phyloP scores from a whole-genome alignment of 2,888 invertebrate genomes.

The Lasioglossum pauxillum region DNA sequence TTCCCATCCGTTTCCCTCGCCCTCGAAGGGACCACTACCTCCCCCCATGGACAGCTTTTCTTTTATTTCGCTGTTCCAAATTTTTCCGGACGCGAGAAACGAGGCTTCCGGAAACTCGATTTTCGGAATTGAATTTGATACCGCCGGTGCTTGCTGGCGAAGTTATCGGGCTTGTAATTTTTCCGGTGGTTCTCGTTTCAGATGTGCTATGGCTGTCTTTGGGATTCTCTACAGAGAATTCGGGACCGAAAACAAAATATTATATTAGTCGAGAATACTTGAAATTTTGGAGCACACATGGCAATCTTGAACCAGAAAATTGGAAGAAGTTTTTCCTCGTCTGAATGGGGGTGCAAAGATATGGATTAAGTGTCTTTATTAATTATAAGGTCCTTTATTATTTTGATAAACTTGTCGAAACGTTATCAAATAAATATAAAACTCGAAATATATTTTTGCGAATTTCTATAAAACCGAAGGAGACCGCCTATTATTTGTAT shows the following conservation, averaged over 20 bases:
- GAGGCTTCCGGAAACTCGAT: neutral
- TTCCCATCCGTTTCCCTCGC: neutral
- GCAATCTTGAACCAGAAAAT: neutral
- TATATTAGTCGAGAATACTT: neutral
- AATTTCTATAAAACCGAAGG: too few relatives aligned
- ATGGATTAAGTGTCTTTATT: neutral
- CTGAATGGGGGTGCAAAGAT: neutral
- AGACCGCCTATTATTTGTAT: too few relatives aligned
- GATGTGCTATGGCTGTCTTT: neutral
- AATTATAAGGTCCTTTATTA: too few relatives aligned
- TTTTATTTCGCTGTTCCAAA: neutral
- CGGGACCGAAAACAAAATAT: neutral
- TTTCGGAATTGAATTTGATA: neutral
- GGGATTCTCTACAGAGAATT: neutral
- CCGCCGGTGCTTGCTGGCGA: neutral
- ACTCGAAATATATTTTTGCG: too few relatives aligned
- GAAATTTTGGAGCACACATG: neutral
- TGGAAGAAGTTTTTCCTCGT: neutral
- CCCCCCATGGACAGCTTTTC: neutral
- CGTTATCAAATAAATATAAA: too few relatives aligned
- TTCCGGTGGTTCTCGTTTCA: neutral
- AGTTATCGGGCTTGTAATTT: conserved; percentile 6
- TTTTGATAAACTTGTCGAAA: too few relatives aligned
- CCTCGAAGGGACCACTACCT: neutral
- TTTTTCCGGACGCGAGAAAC: neutral